Conservation (phyloP, 2,113 vertebrate genomes). For the Ancistrus triradiatus region DNA sequence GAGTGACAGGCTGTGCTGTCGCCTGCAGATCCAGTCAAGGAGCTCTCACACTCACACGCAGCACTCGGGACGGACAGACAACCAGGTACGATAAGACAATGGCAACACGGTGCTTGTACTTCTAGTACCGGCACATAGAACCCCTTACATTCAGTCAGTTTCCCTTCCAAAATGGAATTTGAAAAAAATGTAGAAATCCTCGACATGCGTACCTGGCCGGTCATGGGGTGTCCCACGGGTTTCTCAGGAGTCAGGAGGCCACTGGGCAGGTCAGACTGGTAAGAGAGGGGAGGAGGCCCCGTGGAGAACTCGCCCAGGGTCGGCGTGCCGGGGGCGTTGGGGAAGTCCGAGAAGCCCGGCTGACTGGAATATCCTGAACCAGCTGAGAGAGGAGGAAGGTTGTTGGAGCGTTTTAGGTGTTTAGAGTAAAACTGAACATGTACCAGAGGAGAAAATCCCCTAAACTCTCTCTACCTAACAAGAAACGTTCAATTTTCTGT, state of each 20-base stretch:
- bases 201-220: slow-evolving; percentile 68
- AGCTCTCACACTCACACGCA: slow-evolving; percentile 39
- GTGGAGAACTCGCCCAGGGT: slow-evolving; percentile 79
- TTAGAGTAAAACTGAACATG: too few relatives aligned
- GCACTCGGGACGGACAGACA: too few relatives aligned
- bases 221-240: slow-evolving; percentile 63
- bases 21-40: slow-evolving; percentile 39
- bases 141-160: too few relatives aligned
- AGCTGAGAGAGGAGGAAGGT: slow-evolving; percentile 46
- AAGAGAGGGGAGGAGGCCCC: slow-evolving; percentile 74
- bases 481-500: too few relatives aligned
- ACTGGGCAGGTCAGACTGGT: slow-evolving; percentile 77
- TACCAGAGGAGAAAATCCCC: too few relatives aligned
- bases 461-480: too few relatives aligned
- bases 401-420: too few relatives aligned
- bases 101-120: too few relatives aligned
- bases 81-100: too few relatives aligned
- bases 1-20: slow-evolving; percentile 31
- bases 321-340: slow-evolving; percentile 76
- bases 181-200: not conserved
- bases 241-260: slow-evolving; percentile 75
- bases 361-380: slow-evolving; percentile 79
- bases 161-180: not conserved
- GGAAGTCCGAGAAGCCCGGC: slow-evolving; percentile 79
- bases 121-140: too few relatives aligned